Evolutionary conservation across 2,113 vertebrate genomes (phyloP), one percentile per base, ranked within the genome.

Genomic region (Antechinus stuartii): DNA sequence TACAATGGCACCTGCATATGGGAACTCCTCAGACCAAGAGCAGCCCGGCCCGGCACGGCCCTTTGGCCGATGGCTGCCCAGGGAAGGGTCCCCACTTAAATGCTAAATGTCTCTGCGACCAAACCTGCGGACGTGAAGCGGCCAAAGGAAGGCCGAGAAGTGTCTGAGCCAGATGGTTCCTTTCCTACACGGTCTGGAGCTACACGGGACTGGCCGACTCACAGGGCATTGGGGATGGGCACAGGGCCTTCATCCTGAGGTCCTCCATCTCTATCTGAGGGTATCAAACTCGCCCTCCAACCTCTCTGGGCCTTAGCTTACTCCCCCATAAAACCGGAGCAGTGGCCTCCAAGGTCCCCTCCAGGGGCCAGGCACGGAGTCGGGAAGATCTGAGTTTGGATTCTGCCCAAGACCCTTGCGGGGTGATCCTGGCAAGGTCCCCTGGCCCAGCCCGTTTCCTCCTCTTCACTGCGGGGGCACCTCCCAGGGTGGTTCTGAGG

Each of bases 21-120:
- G 9, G 14, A 94, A 97, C 56, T 89, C 68, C 89, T 96, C 56
- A 90, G 92, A 89, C 90, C 93, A 96, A 92, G 89, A 94, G 30
- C 30, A 35, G 61, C 35, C 68, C 35, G 0, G 30, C 11, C 68
- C 19, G 35, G 68, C 12, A 14, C 3, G 11, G 11, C 12, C 35
- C 11, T 68, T 6, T 16, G 61, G 30, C 30, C 61, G 0, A 30
- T 6, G 12, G 61, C 61, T 68, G 12, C 30, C 4, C 3, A 14
- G 61, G 30, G 35, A 55, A 35, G 61, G 61, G 30, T 16, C 11
- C 30, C 61, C 22, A 12, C 30, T 68, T 16, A 68, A 14, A 35
- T 6, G 16, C 3, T 0, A 35, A 30, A 35, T 0, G 14, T 68
- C 61, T 68, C 30, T 35, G 61, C 30, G 14, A 68, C 3, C 30